Evolutionary conservation across 1,140 invertebrate species (phyloP), one percentile per base, ranked within the genome.

Genomic region (Sinella curviseta): DNA sequence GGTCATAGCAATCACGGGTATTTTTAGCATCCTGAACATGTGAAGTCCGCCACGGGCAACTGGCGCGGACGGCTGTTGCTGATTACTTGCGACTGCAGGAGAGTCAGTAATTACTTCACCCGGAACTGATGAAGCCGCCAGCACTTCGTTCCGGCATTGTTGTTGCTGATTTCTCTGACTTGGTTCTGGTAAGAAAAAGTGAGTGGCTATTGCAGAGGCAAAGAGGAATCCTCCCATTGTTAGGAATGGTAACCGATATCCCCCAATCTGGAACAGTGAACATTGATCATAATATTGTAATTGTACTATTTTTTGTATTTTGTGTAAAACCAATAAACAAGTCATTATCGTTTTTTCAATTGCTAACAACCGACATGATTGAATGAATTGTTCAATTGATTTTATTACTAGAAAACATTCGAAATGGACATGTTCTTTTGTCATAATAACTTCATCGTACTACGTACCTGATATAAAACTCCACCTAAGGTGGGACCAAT

Each of bases 401-500:
- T n/a, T n/a, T n/a, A n/a, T n/a, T n/a, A n/a, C n/a, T n/a, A n/a
- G n/a, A n/a, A n/a, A n/a, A n/a, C n/a, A n/a, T n/a, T n/a, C n/a
- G n/a, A n/a, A n/a, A n/a, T n/a, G n/a, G n/a, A n/a, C n/a, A n/a
- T n/a, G n/a, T n/a, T n/a, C n/a, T n/a, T n/a, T n/a, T n/a, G n/a
- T n/a, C n/a, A n/a, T n/a, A n/a, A n/a, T n/a, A n/a, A n/a, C n/a
- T n/a, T n/a, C n/a, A n/a, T n/a, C n/a, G n/a, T 14, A 60, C 36
- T 16, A 16, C 16, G 36, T 86, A 91, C 90, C 87, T 91, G 87
- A 86, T 93, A 97, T 0, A 97, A 87, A 3, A 91, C 91, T 1
- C 94, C 94, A 0, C 94, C 94, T 14, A 96, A 89, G 0, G 93
- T 94, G 0, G 95, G 95, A 0, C 94, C 95, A 3, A 94, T 92